A percentile compares a stretch with the other conserved stretches of the same genome.
Conservation (phyloP, 2,797 vertebrate genomes). For the Poliocrania exsul region DNA sequence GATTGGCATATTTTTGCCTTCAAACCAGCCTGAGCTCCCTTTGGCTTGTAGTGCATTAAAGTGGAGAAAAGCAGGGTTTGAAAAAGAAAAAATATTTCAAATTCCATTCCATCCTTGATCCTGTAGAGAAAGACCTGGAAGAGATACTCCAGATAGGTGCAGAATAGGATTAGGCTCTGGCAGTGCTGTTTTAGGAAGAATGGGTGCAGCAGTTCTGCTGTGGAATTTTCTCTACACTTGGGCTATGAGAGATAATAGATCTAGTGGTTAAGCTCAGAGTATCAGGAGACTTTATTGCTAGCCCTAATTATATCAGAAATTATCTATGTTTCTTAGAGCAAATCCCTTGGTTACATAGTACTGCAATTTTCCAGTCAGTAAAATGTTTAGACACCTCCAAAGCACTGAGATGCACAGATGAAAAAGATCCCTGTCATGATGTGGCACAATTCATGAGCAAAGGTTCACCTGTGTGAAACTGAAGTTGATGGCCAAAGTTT, state of each 20-base stretch:
- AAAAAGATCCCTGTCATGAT: background rate
- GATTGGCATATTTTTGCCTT: background rate
- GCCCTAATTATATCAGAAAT: slow-evolving; percentile 54
- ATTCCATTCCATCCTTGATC: background rate
- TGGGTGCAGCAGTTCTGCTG: background rate
- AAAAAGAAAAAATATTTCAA: background rate
- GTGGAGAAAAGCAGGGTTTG: background rate
- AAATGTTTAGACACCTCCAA: slow-evolving; percentile 3
- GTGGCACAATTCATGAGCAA: accelerated
- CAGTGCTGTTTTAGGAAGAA: background rate
- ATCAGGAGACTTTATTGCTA: slow-evolving; percentile 42
- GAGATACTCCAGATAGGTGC: background rate
- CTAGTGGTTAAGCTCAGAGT: slow-evolving; percentile 15
- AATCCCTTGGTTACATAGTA: background rate
- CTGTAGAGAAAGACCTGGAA: background rate
- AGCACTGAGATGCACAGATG: background rate
- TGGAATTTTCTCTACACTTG: background rate
- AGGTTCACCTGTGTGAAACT: background rate
- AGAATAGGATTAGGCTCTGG: background rate
- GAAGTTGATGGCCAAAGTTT: background rate
- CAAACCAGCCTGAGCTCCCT: background rate
- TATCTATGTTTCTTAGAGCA: slow-evolving; percentile 26
- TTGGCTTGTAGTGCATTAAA: background rate
- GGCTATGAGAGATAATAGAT: background rate
- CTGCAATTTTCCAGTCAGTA: background rate